phyloP scores from a whole-genome alignment of 2,113 vertebrate genomes.

The Vireo altiloquus region DNA sequence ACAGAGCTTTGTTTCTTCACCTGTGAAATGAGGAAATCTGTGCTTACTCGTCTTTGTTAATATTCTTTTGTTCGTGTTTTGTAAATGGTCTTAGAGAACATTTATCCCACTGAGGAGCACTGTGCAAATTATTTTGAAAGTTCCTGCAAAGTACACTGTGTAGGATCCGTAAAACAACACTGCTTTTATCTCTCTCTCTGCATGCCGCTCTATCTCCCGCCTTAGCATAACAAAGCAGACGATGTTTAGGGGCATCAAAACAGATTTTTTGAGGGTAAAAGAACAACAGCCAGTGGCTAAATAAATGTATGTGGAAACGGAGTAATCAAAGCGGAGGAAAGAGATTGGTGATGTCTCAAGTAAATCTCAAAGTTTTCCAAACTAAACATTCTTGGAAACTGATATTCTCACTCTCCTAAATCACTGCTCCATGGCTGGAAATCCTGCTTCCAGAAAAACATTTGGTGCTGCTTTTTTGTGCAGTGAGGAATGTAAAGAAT shows the following conservation, averaged over 20 bases:
- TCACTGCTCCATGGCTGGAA: conserved; percentile 13
- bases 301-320: background rate
- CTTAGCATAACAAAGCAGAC: conserved; percentile 34
- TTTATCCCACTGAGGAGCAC: background rate
- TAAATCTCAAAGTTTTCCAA: conserved; percentile 21
- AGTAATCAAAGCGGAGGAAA: conserved; percentile 16
- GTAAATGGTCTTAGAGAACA: background rate
- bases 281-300: conserved; percentile 27
- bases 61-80: background rate
- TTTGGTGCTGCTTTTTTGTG: background rate
- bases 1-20: conserved; percentile 13
- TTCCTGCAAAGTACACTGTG: conserved; percentile 16
- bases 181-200: conserved; percentile 9
- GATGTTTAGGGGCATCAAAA: conserved; percentile 4
- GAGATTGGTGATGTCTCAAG: background rate
- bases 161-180: conserved; percentile 23
- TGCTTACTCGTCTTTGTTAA: conserved; percentile 3
- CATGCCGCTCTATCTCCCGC: background rate
- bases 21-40: conserved; percentile 11
- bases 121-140: background rate
- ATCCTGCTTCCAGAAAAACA: conserved; percentile 45
- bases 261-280: background rate
- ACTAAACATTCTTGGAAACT: conserved; percentile 36
- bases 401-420: conserved; percentile 28
- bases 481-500: background rate